Evolutionary conservation across 2,797 vertebrate species (phyloP).

Genomic region (Hirundo rustica): DNA sequence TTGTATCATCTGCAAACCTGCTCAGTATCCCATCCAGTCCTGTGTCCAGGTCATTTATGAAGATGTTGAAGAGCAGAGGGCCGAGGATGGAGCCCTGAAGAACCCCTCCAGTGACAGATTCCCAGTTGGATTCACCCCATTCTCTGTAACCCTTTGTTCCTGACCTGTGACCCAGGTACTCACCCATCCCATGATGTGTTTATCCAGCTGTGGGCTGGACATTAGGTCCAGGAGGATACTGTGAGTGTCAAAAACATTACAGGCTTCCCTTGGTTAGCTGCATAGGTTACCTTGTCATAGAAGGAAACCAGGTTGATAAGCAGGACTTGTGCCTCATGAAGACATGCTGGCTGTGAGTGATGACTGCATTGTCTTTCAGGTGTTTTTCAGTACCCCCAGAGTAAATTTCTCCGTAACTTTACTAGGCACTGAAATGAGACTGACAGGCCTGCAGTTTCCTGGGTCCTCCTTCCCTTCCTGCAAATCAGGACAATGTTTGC

Average conservation of each 20-base stretch:
- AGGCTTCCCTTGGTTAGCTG: background rate
- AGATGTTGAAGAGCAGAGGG: background rate
- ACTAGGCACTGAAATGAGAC: background rate
- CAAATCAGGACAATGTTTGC: accelerated
- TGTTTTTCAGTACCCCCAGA: background rate
- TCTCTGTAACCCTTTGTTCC: background rate
- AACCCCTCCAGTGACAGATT: background rate
- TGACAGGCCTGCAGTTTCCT: background rate
- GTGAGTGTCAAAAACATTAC: accelerated
- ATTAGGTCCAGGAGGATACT: background rate
- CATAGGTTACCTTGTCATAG: background rate
- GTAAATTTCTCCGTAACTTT: background rate
- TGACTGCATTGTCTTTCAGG: background rate
- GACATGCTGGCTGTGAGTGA: background rate
- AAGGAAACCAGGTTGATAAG: background rate
- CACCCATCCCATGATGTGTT: background rate
- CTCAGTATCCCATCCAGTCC: background rate
- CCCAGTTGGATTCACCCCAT: background rate
- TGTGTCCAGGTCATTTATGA: background rate
- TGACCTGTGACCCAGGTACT: accelerated
- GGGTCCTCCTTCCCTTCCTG: background rate
- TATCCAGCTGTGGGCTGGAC: background rate
- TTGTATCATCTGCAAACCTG: background rate
- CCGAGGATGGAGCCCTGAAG: no score
- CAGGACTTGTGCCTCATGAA: background rate